Conservation (phyloP, 2,113 vertebrate species). For the Chunga burmeisteri region DNA sequence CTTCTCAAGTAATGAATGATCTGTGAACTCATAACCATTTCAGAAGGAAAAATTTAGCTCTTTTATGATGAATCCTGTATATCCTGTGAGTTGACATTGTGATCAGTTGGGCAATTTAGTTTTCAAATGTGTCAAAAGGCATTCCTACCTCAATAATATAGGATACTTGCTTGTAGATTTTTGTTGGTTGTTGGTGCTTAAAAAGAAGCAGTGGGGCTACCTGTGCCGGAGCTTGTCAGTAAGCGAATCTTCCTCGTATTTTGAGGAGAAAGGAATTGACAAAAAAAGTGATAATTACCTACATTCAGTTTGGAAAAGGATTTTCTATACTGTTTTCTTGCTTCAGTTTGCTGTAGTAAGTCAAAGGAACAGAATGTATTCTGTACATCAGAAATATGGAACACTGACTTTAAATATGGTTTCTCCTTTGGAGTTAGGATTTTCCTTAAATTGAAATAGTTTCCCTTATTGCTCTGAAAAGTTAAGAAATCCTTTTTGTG, state of each 20-base stretch:
- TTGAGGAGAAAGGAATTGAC: background rate
- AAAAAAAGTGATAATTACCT: background rate
- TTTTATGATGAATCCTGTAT: background rate
- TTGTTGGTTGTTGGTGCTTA: background rate
- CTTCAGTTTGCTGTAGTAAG: background rate
- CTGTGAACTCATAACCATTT: background rate
- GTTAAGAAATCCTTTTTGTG: background rate
- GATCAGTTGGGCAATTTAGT: background rate
- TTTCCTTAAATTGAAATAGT: background rate
- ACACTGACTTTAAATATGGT: background rate
- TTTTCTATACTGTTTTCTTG: background rate
- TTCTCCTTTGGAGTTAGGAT: background rate
- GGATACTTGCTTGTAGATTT: background rate
- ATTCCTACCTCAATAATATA: background rate
- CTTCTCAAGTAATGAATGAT: background rate
- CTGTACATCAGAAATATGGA: background rate
- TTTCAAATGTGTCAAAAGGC: background rate
- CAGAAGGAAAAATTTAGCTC: background rate
- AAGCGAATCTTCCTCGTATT: background rate
- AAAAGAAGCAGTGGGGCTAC: background rate
- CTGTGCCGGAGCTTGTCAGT: background rate
- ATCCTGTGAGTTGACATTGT: background rate
- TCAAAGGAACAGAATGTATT: background rate
- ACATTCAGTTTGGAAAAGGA: background rate
- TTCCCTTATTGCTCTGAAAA: background rate